Conservation (phyloP, 2,797 vertebrate species). For the Acomys russatus region DNA sequence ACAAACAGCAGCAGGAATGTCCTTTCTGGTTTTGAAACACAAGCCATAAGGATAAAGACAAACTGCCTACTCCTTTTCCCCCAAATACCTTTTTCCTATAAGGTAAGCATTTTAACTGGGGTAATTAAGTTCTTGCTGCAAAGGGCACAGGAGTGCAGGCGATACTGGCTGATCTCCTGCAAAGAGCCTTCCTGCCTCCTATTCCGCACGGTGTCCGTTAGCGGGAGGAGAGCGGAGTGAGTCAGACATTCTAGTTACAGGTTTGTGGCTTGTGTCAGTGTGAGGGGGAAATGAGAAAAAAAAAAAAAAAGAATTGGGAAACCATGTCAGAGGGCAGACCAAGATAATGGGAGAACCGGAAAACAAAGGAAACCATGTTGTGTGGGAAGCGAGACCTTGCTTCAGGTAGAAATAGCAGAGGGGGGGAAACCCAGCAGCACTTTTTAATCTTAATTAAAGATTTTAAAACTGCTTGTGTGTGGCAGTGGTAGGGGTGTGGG, state of each 20-base stretch:
- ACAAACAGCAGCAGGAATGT: constrained; percentile 43
- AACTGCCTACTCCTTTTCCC: constrained; percentile 41
- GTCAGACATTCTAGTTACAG: constrained; percentile 75
- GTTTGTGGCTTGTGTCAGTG: constrained; percentile 68
- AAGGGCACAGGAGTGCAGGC: constrained; percentile 75
- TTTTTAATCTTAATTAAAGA: constrained; percentile 19
- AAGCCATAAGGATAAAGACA: constrained; percentile 70
- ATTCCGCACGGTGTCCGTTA: constrained; percentile 76
- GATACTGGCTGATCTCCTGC: constrained; percentile 72
- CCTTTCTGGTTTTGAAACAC: constrained; percentile 60
- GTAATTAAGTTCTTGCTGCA: constrained; percentile 81
- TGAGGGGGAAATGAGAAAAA: constrained; percentile 80
- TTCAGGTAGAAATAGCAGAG: constrained; percentile 76
- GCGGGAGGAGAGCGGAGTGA: constrained; percentile 66
- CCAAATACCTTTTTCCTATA: constrained; percentile 75
- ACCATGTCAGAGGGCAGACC: constrained; percentile 76
- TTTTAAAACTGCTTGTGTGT: not conserved
- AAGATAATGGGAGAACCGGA: constrained; percentile 68
- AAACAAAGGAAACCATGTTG: constrained; percentile 70
- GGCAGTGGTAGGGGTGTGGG: not conserved
- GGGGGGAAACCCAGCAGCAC: constrained; percentile 6
- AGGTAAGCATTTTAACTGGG: constrained; percentile 80
- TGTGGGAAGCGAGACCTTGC: constrained; percentile 66
- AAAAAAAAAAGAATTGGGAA: constrained; percentile 78
- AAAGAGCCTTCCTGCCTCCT: constrained; percentile 71